Conservation (phyloP, 2,797 vertebrate genomes). For the Typhlichthys subterraneus region DNA sequence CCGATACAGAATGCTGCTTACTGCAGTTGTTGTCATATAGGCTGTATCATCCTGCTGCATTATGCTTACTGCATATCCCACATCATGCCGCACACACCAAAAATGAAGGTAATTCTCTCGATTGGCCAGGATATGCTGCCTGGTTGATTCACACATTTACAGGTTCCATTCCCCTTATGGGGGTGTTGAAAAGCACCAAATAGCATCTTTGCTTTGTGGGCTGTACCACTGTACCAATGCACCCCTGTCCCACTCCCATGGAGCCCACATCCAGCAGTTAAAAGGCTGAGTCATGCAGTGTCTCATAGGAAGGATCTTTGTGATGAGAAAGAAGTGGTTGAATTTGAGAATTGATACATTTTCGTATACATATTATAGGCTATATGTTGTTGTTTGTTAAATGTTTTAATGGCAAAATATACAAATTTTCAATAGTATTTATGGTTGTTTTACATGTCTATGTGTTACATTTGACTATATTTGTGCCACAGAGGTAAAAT, state of each 20-base stretch:
- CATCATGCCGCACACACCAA: constrained; percentile 6
- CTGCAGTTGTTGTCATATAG: not conserved
- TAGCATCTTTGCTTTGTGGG: constrained; percentile 23
- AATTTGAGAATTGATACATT: constrained; percentile 17
- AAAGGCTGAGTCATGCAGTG: constrained; percentile 57
- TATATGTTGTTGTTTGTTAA: no score
- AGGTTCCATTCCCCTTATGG: constrained; percentile 32
- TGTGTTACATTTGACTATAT: no score
- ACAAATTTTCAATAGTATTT: no score
- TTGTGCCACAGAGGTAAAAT: no score
- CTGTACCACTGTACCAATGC: constrained; percentile 16
- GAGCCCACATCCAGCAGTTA: constrained; percentile 15
- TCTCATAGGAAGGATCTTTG: constrained; percentile 19
- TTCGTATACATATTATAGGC: no score
- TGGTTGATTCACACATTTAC: constrained; percentile 42
- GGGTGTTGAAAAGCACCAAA: constrained; percentile 14
- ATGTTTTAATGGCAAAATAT: no score
- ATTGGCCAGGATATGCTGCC: constrained; percentile 34
- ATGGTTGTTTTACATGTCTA: no score
- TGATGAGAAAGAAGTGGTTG: constrained; percentile 16
- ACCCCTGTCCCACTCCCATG: constrained; percentile 11
- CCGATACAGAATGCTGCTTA: not conserved
- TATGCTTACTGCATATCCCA: not conserved
- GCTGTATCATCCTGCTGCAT: not conserved
- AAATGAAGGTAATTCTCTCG: constrained; percentile 16